Evolutionary conservation across 2,888 invertebrate genomes (phyloP), one percentile per base, ranked within the genome.

Genomic region (Hypena proboscidalis): DNA sequence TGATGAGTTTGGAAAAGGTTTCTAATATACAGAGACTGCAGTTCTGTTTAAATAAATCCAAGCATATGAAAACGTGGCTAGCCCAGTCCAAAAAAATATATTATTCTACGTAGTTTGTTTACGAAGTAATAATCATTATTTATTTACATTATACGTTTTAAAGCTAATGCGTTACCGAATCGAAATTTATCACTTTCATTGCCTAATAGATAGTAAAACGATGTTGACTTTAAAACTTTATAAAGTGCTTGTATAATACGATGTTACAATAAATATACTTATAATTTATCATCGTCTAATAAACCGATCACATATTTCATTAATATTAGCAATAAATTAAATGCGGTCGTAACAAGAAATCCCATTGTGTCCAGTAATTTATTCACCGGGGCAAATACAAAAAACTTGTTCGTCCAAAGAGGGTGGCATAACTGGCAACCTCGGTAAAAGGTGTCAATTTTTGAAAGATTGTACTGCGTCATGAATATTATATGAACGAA

Each of bases 401-500:
- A 88, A 88, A 87, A 86, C 85, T 85, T 88, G 86, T 84, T 73
- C 82, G 67, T 74, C 74, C 59, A 71, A 69, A 70, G 58, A 61
- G 62, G 67, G 73, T 74, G 80, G 77, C n/a, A n/a, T 74, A 73
- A 68, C 71, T n/a, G n/a, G n/a, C n/a, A n/a, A n/a, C 78, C 79
- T 79, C 68, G 67, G 74, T 71, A 73, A 83, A 85, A 87, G 88
- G 89, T 90, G 90, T 90, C 90, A 90, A 90, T 90, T 90, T 90
- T 90, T 90, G 90, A 90, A 90, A 90, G 90, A 90, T 90, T 89
- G 90, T 79, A 77, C 79, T 83, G 59, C 83, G 86, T 87, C 90
- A 90, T 90, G 90, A 90, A 90, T 90, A 86, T 90, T 90, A 89
- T 89, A 90, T 90, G 86, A 90, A 87, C 81, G 87, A 85, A 83